A percentile compares a stretch with the other conserved stretches of the same genome.
phyloP scores from a whole-genome alignment of 2,888 invertebrate species.

The Tortricodes alternella region DNA sequence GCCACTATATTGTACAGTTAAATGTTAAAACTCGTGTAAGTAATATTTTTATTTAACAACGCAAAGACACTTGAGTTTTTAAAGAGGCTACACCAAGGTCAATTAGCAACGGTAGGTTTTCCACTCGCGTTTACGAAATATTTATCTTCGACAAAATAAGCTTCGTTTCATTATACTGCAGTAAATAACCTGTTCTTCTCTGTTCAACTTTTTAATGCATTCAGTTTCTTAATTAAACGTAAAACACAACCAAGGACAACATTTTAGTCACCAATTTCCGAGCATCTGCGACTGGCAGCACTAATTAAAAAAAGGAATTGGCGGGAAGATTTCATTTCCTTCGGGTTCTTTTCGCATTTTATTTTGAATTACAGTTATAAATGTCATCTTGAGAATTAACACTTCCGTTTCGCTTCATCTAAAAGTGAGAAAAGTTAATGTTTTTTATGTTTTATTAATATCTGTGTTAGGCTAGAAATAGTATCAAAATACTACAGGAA shows the following conservation, averaged over 20 bases:
- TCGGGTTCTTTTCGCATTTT: conserved; percentile 12
- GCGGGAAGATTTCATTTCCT: conserved; percentile 11
- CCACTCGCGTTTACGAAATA: no score
- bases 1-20: no score
- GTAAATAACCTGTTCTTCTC: no score
- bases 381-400: background rate
- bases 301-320: conserved; percentile 26
- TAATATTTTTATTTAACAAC: no score
- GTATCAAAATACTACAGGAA: no score
- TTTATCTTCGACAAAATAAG: no score
- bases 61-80: background rate
- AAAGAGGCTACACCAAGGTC: background rate
- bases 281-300: conserved; percentile 18
- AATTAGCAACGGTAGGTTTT: no score
- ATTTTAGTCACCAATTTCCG: conserved; percentile 13
- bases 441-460: no score
- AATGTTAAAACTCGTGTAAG: no score
- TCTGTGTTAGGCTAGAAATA: no score
- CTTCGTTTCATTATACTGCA: background rate
- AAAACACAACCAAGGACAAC: conserved; percentile 15
- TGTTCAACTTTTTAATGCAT: background rate
- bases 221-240: conserved; percentile 9
- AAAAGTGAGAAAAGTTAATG: no score
- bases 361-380: conserved; percentile 1
- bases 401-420: no score